Percentiles rank a stretch among this genome's conserved stretches.
phyloP scores from a whole-genome alignment of 2,888 invertebrate species.

The Spisula solida region DNA sequence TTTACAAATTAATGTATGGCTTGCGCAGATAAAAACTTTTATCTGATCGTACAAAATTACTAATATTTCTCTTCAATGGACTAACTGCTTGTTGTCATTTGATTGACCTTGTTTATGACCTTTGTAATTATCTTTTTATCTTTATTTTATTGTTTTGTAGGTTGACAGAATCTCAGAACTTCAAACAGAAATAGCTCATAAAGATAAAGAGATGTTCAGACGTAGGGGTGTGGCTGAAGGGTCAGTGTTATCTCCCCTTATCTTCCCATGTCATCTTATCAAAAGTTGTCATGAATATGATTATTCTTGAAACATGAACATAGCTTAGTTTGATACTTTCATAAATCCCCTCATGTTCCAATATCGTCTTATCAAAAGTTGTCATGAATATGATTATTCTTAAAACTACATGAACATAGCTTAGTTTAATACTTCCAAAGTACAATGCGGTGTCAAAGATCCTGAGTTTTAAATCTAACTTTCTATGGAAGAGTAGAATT shows the following conservation, averaged over 20 bases:
- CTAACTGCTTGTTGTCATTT: not conserved
- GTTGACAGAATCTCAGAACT: conserved; percentile 75
- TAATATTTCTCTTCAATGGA: not conserved
- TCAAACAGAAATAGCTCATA: conserved; percentile 76
- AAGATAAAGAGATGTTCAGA: conserved; percentile 69
- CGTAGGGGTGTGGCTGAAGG: conserved; percentile 70
- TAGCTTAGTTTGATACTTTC: no score
- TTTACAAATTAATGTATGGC: no score
- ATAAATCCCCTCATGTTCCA: no score
- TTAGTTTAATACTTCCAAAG: no score
- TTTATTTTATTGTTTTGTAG: conserved; percentile 63
- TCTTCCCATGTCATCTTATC: not conserved
- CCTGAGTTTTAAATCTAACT: no score
- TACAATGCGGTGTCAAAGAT: no score
- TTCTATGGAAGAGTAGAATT: no score
- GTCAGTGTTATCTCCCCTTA: conserved; percentile 33
- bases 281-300: no score
- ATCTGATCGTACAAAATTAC: not conserved
- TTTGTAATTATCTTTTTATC: not conserved
- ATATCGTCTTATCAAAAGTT: no score
- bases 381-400: no score
- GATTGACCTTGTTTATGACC: not conserved
- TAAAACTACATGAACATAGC: no score
- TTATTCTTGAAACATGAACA: no score
- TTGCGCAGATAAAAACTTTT: not conserved